Base-by-base conservation (phyloP, 2,888 invertebrate species). In the Drosophila paranaensis region DNA sequence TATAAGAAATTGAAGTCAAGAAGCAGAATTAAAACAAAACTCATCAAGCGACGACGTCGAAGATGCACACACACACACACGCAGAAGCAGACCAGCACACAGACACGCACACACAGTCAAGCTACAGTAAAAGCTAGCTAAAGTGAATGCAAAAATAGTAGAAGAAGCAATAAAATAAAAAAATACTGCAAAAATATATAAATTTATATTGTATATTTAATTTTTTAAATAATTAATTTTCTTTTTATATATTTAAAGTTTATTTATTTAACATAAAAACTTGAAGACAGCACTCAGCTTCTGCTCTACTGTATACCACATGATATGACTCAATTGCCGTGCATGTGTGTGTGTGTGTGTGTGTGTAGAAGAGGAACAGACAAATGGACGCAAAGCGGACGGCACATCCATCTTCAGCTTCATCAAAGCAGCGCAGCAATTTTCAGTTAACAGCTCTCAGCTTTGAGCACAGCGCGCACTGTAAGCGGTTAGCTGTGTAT, bases 1-100 rank as follows among this genome's bases (percentile, higher is more conserved):
- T 84, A 88, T 88, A 88, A 87, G 81, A 87, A 87, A 89, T 87
- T 87, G 86, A 84, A 82, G 87, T 77, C 82, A 88, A 87, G 84
- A 86, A 79, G 79, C 82, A 81, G 81, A 87, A 87, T 87, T 87
- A 89, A 87, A 87, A 87, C 87, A 86, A 88, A 86, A 87, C 86
- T 87, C 89, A 87, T 89, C 89, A 86, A 58, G 58, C 39, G 39
- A 73, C 89, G 71, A 60, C 63, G 60, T 62, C 61, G 54, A 67
- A 69, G 77, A 63, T 71, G 67, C 72, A 73, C 42, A 50, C 60
- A 73, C 42, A 50, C 60, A 50, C 40, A 51, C 42, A 55, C 37
- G 39, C 13, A 57, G 39, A 57, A n/a, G 54, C 54, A 54, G 14
- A 65, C 58, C 65, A 72, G 66, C 60, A 37, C 13, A 25, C n/a